phyloP scores from a whole-genome alignment of 2,113 vertebrate genomes.

The Sclerurus mexicanus region DNA sequence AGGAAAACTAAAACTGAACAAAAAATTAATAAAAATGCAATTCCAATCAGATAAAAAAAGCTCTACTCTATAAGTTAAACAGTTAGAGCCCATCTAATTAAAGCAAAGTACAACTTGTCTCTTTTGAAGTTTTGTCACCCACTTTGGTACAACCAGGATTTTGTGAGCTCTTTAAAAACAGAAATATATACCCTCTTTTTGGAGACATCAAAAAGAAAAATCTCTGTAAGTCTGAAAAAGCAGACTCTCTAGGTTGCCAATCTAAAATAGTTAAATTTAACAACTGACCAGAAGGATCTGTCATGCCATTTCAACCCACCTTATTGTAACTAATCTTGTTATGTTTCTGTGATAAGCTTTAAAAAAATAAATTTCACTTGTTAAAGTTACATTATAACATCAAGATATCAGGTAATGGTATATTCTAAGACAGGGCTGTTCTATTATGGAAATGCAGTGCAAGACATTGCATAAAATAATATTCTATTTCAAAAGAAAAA shows the following conservation, averaged over 20 bases:
- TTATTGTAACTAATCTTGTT: not conserved
- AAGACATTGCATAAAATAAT: rapidly evolving
- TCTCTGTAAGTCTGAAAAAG: not conserved
- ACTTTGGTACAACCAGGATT: not conserved
- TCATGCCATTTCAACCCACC: not conserved
- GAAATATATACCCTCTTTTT: not conserved
- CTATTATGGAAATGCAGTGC: not conserved
- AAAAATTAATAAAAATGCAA: not conserved
- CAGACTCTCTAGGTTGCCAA: not conserved
- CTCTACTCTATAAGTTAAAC: not conserved
- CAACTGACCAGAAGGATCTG: not conserved
- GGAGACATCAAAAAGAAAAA: not conserved
- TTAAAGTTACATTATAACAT: not conserved
- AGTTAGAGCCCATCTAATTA: not conserved
- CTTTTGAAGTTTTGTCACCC: not conserved
- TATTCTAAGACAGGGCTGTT: not conserved
- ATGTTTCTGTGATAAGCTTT: not conserved
- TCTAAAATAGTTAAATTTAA: not conserved
- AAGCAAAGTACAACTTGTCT: not conserved
- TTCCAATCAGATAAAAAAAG: not conserved
- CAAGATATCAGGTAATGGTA: not conserved
- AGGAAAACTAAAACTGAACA: not conserved
- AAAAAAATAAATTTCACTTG: not conserved
- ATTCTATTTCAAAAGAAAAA: rapidly evolving
- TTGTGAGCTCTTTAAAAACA: not conserved